Evolutionary conservation across 2,888 invertebrate species (phyloP), one percentile per base, ranked within the genome.

Genomic region (Orchestes rusci): DNA sequence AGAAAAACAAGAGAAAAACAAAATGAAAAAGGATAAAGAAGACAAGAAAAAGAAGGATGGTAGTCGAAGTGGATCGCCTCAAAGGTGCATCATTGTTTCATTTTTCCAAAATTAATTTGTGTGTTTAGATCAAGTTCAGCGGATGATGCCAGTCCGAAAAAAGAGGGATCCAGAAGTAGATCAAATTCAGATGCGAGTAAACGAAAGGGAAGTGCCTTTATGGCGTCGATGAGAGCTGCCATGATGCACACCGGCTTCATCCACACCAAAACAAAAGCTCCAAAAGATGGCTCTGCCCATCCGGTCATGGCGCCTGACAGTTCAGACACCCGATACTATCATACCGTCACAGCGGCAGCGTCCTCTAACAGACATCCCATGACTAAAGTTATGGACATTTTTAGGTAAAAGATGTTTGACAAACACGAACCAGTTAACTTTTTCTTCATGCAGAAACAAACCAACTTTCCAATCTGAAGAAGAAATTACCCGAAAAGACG

Each of bases 341-440:
- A 84, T 62, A 84, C 84, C 27, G 75, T 84, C 50, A 81, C 82
- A 3, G 82, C 77, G 7, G 82, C 49, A 7, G 82, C 77, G 7
- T 82, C 49, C 8, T 62, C 66, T 16, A 72, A 70, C 53, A 70
- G 76, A 53, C 83, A 86, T 56, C 85, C 91, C 2, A 89, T 92
- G 74, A 84, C 86, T 52, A 91, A 90, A 74, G 89, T 92, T 40
- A 90, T 90, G 81, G 91, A 92, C 68, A 83, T 91, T 64, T 91
- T 92, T 69, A 78, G 91, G 47, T 50, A 36, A 16, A 10, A 10
- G 8, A 34, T 8, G 31, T 8, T 31, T 31, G n/a, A 8, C 7
- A 31, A 12, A 13, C 13, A 10, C n/a, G 8, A 8, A 8, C 15
- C 15, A 27, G 10, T n/a, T n/a, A 10, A 27, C 27, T 27, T 27